Base-by-base conservation (phyloP, 1,140 invertebrate genomes). In the Sitodiplosis mosellana region DNA sequence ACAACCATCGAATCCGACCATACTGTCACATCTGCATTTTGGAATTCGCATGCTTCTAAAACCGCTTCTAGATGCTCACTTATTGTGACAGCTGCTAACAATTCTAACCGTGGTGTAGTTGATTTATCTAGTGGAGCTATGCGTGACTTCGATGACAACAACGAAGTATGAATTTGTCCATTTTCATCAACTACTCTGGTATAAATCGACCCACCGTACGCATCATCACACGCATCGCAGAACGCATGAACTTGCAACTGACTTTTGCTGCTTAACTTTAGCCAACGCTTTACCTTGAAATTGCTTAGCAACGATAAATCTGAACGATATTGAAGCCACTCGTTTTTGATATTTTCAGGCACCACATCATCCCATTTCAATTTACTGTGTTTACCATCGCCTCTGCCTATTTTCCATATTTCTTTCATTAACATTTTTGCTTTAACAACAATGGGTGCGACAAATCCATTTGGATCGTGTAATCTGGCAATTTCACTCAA, bases 351-450 rank as follows among this genome's bases (percentile, higher is more conserved):
- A n/a, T 38, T 14, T 38, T 3, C 36, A 7, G 36, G 36, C 3
- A 38, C 12, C 12, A 3, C 5, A n/a, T 14, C 36, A 12, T 38
- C 36, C 36, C 36, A 38, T 3, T 38, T 17, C 14, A 38, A n/a
- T n/a, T n/a, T n/a, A n/a, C n/a, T n/a, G n/a, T n/a, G n/a, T n/a
- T n/a, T n/a, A n/a, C n/a, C n/a, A n/a, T n/a, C n/a, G n/a, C n/a
- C n/a, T n/a, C n/a, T n/a, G n/a, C n/a, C n/a, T 27, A 27, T 27
- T 14, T 21, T 55, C 63, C 64, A 63, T 2, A 67, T 15, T 49
- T 59, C 56, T 53, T 67, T 62, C 20, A 66, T 57, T 6, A 67
- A 54, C n/a, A 66, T 55, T 52, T 69, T 68, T 14, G 57, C 55
- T 11, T 19, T 49, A 6, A 68, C 55, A 7, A 56, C 52, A 15